Evolutionary conservation across 2,113 vertebrate genomes (phyloP).

Genomic region (Callopanchax toddi): DNA sequence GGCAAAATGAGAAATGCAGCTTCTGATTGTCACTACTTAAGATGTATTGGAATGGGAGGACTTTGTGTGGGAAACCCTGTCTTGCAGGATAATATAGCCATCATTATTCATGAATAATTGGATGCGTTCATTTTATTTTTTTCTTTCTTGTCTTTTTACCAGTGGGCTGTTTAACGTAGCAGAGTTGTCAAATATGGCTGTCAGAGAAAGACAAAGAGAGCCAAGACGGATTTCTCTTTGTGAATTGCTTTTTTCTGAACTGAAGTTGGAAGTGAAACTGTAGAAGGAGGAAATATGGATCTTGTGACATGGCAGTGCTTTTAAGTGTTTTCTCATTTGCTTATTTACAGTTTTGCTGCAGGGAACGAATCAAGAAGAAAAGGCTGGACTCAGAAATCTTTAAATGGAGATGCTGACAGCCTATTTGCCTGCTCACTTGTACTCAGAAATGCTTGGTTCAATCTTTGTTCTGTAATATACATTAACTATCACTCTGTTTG

Average conservation of each 20-base stretch:
- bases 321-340: slow-evolving; percentile 71
- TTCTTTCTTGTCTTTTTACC: slow-evolving; percentile 39
- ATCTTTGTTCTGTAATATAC: slow-evolving; percentile 59
- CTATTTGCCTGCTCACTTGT: slow-evolving; percentile 43
- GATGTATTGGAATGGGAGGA: slow-evolving; percentile 67
- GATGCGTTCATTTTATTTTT: slow-evolving; percentile 59
- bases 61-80: slow-evolving; percentile 49
- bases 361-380: slow-evolving; percentile 51
- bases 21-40: slow-evolving; percentile 67
- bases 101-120: slow-evolving; percentile 78
- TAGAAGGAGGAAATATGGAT: slow-evolving; percentile 52
- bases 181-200: slow-evolving; percentile 63
- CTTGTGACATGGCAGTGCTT: slow-evolving; percentile 49
- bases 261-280: slow-evolving; percentile 39
- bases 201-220: slow-evolving; percentile 35
- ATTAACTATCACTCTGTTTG: slow-evolving; percentile 58
- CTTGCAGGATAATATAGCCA: slow-evolving; percentile 75
- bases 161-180: slow-evolving; percentile 64
- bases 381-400: slow-evolving; percentile 59
- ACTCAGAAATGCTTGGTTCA: slow-evolving; percentile 50
- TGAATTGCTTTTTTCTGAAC: slow-evolving; percentile 56
- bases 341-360: slow-evolving; percentile 69
- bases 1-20: slow-evolving; percentile 74
- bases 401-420: slow-evolving; percentile 66
- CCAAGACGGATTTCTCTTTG: slow-evolving; percentile 64